These are phyloP conservation scores for Podocnemis expansa DNA, from an alignment of 2,113 vertebrate species.

Conservation along the genomic window DNA sequence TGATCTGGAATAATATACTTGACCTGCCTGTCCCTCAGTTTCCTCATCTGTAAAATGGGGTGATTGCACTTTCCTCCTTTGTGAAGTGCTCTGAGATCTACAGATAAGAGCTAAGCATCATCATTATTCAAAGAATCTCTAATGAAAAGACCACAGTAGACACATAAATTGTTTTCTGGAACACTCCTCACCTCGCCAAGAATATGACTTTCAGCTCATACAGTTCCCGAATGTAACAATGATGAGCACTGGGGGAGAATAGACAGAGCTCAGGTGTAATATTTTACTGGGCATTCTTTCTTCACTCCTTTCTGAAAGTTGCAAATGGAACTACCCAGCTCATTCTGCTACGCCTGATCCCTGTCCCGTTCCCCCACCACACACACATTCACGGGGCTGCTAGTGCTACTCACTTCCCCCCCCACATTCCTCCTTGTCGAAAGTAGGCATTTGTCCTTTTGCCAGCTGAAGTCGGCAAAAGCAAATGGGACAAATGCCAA, in stretches of 20 bases:
- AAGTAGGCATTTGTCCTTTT: too few relatives aligned
- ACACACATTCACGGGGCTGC: too few relatives aligned
- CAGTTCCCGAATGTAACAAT: background rate
- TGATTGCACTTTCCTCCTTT: background rate
- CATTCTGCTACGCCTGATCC: background rate
- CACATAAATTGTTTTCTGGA: background rate
- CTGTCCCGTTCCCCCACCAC: too few relatives aligned
- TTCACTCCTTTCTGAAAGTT: constrained; percentile 12
- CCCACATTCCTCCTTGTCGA: too few relatives aligned
- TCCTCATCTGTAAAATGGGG: background rate
- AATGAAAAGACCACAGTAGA: background rate
- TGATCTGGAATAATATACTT: background rate
- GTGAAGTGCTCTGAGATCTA: background rate
- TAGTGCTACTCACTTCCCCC: too few relatives aligned
- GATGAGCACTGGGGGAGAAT: background rate
- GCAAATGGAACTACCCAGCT: constrained; percentile 31
- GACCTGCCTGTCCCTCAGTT: fast-evolving
- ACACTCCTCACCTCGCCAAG: background rate
- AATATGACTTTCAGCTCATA: background rate
- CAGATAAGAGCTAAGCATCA: background rate
- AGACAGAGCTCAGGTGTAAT: background rate
- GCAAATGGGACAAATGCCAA: too few relatives aligned
- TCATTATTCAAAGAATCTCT: background rate
- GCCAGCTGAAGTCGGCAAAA: too few relatives aligned
- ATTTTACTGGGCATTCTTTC: background rate